These are phyloP conservation scores for Neocloeon triangulifer DNA, from an alignment of 1,140 invertebrate genomes.

Conservation along the genomic window DNA sequence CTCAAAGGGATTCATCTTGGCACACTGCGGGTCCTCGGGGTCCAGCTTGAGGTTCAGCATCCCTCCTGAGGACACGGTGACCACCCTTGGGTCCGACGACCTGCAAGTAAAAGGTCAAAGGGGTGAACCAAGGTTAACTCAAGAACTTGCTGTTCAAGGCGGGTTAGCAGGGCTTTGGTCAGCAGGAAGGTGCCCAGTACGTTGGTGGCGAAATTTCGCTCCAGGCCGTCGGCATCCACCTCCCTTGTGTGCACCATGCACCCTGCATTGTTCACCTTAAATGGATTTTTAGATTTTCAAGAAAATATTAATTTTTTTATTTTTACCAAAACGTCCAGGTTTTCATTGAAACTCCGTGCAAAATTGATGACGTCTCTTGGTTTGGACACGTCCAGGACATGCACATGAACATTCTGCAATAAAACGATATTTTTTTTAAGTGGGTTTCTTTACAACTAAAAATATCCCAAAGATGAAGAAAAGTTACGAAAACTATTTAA, in stretches of 20 bases:
- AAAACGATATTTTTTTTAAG: slow-evolving; percentile 8
- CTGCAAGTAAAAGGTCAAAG: slow-evolving; percentile 10
- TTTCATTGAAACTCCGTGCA: slow-evolving; percentile 14
- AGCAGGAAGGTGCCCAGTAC: slow-evolving; percentile 22
- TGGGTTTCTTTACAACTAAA: background rate
- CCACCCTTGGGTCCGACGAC: slow-evolving; percentile 12
- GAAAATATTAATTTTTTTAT: background rate
- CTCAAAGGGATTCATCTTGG: slow-evolving; percentile 20
- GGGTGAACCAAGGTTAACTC: slow-evolving; percentile 2
- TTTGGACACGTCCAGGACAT: slow-evolving; percentile 21
- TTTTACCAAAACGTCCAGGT: slow-evolving; percentile 19
- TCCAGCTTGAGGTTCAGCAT: slow-evolving; percentile 25
- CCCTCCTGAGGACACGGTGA: slow-evolving; percentile 25
- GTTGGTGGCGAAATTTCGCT: slow-evolving; percentile 27
- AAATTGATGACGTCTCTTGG: slow-evolving; percentile 20
- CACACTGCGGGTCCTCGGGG: slow-evolving; percentile 20
- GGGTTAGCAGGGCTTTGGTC: slow-evolving; percentile 17
- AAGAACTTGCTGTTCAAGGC: slow-evolving; percentile 14
- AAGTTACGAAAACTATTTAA: background rate
- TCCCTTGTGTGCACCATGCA: slow-evolving; percentile 20
- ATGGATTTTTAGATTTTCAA: slow-evolving; percentile 3
- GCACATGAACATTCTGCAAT: slow-evolving; percentile 18
- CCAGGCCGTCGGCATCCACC: slow-evolving; percentile 19
- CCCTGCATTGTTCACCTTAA: slow-evolving; percentile 25
- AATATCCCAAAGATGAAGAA: background rate